Evolutionary conservation across 35 echinoderm and acorn worm species (phyloP).

Genomic region (Apostichopus californicus): DNA sequence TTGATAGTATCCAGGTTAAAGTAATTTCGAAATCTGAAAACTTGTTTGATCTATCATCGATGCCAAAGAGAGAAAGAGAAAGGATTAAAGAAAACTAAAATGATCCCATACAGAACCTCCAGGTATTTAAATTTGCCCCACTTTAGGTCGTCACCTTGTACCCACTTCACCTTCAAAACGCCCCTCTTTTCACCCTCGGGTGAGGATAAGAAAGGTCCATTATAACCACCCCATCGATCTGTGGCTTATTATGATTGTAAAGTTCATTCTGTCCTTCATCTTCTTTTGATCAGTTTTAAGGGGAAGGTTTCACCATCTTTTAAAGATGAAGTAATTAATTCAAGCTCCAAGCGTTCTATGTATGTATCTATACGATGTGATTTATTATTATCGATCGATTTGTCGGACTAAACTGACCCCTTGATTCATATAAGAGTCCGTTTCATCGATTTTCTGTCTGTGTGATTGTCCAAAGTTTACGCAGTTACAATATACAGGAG

Average conservation of each 20-base stretch:
- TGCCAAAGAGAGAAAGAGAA: no score
- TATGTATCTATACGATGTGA: neutral
- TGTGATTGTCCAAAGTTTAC: neutral
- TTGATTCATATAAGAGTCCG: neutral
- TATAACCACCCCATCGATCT: neutral
- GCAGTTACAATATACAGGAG: neutral
- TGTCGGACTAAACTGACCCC: no score
- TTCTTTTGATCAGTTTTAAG: neutral
- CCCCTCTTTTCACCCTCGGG: neutral
- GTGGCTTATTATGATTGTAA: neutral
- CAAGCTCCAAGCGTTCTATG: neutral
- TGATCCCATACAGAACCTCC: no score
- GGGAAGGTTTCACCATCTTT: neutral
- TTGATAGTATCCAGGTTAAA: no score
- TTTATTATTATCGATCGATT: conserved; percentile 21
- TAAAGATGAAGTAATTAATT: neutral
- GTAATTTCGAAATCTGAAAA: no score
- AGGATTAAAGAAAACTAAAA: no score
- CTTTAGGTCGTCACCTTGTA: neutral
- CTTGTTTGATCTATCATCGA: no score
- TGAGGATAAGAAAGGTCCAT: neutral
- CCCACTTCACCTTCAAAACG: neutral
- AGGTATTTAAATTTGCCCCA: neutral
- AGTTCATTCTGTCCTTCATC: neutral
- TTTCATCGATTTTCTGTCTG: conserved; percentile 26